Evolutionary conservation across 2,113 vertebrate species (phyloP).

Genomic region (Verasper variegatus): DNA sequence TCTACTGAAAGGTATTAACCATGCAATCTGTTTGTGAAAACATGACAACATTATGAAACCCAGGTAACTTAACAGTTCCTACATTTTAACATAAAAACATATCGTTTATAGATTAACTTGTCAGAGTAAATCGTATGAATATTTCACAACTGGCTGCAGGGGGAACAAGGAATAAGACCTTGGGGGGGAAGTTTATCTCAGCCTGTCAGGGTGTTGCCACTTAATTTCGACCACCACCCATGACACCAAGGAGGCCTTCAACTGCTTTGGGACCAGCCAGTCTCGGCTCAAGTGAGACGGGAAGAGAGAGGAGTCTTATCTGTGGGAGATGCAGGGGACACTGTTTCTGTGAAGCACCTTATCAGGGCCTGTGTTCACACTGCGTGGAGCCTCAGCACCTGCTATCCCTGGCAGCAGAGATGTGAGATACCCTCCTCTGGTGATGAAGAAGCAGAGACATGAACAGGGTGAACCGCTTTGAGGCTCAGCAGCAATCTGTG

Average conservation of each 20-base stretch:
- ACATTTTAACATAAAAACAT: constrained; percentile 15
- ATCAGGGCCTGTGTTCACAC: constrained; percentile 47
- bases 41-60: constrained; percentile 18
- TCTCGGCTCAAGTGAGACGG: constrained; percentile 24
- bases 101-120: constrained; percentile 7
- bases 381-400: constrained; percentile 23
- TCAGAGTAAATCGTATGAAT: neutral
- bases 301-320: constrained; percentile 58
- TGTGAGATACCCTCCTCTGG: constrained; percentile 27
- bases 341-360: constrained; percentile 38
- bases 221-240: constrained; percentile 55
- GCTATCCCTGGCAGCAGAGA: constrained; percentile 33
- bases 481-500: constrained; percentile 6
- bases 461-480: neutral
- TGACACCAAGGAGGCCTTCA: constrained; percentile 25
- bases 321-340: constrained; percentile 39
- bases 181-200: constrained; percentile 45
- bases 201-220: constrained; percentile 55
- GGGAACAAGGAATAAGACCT: neutral
- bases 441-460: constrained; percentile 21
- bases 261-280: constrained; percentile 4
- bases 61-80: constrained; percentile 17
- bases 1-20: constrained; percentile 44
- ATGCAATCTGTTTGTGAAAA: constrained; percentile 36
- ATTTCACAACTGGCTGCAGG: neutral